A percentile compares a stretch with the other conserved stretches of the same genome.
phyloP scores from a whole-genome alignment of 1,140 invertebrate species.

The Chironomus tepperi region DNA sequence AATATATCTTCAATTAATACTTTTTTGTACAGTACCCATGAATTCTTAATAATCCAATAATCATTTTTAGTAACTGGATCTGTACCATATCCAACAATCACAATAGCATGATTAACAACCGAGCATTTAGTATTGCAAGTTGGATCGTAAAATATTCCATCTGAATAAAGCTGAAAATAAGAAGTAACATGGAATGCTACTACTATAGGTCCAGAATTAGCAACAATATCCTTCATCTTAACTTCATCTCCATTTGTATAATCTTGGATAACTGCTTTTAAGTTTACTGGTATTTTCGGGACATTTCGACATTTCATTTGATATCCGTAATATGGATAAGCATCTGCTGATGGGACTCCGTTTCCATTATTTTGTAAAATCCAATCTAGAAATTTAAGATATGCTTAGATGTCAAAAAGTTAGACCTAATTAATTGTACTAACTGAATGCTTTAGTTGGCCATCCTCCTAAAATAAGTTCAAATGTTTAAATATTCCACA shows the following conservation, averaged over 20 bases:
- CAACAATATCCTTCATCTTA: background rate
- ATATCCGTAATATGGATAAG: too few species aligned
- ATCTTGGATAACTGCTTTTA: too few species aligned
- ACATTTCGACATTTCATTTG: too few species aligned
- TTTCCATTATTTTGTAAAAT: too few species aligned
- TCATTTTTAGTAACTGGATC: background rate
- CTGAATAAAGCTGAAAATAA: background rate
- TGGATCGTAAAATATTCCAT: background rate
- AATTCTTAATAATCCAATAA: background rate
- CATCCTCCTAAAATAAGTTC: too few species aligned
- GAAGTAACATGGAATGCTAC: background rate
- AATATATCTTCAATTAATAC: background rate
- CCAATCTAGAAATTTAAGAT: too few species aligned
- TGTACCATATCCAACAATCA: background rate
- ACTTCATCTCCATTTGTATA: background rate
- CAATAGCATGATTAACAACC: background rate
- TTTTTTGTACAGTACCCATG: background rate
- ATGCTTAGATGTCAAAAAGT: too few species aligned
- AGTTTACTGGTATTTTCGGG: too few species aligned
- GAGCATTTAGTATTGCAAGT: background rate
- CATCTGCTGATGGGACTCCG: too few species aligned
- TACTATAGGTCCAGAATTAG: background rate
- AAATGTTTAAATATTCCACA: too few species aligned
- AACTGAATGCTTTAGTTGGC: too few species aligned
- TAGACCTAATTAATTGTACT: too few species aligned